phyloP scores from a whole-genome alignment of 2,797 vertebrate species.

The Acridotheres tristis region DNA sequence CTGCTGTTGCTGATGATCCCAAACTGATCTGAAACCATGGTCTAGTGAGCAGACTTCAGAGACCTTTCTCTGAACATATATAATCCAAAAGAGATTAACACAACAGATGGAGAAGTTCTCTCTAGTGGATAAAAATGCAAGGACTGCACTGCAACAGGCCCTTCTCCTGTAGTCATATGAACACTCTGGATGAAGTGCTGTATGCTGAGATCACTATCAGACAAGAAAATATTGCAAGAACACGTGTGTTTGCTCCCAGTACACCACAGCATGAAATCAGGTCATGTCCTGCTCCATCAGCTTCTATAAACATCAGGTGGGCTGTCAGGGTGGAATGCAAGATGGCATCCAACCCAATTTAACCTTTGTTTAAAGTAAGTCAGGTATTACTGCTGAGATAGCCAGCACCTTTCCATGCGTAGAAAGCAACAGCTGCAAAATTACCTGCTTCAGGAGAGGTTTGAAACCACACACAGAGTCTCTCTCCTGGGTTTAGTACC shows the following conservation, averaged over 20 bases:
- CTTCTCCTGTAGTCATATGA: neutral
- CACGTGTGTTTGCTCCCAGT: neutral
- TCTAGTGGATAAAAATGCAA: neutral
- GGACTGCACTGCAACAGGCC: neutral
- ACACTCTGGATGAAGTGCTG: neutral
- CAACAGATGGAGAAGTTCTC: neutral
- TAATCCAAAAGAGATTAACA: neutral
- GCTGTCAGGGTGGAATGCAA: neutral
- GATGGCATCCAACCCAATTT: neutral
- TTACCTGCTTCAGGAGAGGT: neutral
- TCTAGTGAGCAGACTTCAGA: neutral
- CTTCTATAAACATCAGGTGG: neutral
- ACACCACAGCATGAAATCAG: neutral
- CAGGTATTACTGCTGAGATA: neutral
- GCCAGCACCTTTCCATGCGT: neutral
- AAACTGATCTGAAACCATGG: neutral
- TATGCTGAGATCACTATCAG: neutral
- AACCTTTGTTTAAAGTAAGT: conserved; percentile 14
- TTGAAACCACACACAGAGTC: neutral
- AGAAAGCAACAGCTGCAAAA: conserved; percentile 12
- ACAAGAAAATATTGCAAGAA: neutral
- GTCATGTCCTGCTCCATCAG: neutral
- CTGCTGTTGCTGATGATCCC: neutral
- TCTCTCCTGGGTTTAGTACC: neutral
- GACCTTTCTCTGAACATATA: neutral